Percentiles rank a stretch among this genome's conserved stretches.
These are phyloP conservation scores for Caenorhabditis sp. DNA, from an alignment of 2,888 invertebrate species.

Conservation along the genomic window DNA sequence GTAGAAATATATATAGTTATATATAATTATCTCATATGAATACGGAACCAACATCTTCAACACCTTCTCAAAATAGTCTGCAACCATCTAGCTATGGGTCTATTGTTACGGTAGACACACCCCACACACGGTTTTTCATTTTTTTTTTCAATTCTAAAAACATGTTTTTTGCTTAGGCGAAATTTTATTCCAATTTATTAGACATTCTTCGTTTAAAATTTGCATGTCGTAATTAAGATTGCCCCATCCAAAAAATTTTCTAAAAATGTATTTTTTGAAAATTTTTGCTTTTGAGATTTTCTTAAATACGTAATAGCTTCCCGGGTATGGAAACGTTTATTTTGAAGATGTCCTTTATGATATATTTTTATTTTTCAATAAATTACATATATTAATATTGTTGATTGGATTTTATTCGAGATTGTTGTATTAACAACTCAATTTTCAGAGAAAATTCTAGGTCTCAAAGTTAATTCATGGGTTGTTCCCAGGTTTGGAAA, in stretches of 20 bases:
- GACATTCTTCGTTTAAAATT: conserved; percentile 8
- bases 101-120: conserved; percentile 46
- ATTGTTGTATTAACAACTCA: too few species aligned
- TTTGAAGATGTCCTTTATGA: conserved; percentile 31
- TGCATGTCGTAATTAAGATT: conserved; percentile 48
- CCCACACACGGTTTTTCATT: conserved; percentile 37
- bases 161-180: conserved; percentile 3
- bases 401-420: too few species aligned
- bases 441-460: too few species aligned
- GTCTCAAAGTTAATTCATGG: too few species aligned
- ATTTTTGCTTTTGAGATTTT: conserved; percentile 21
- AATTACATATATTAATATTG: not conserved
- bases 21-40: conserved; percentile 19
- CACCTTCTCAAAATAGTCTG: not conserved
- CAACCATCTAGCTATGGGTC: conserved; percentile 39
- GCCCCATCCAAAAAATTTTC: conserved; percentile 12
- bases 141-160: not conserved
- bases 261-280: not conserved
- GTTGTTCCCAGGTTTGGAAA: too few species aligned
- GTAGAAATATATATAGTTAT: not conserved
- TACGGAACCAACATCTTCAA: conserved; percentile 20
- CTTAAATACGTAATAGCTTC: conserved; percentile 51
- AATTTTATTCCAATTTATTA: not conserved
- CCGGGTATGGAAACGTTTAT: conserved; percentile 53
- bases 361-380: not conserved